These are phyloP conservation scores for Hafferia zeledoni DNA, from an alignment of 2,797 vertebrate genomes.

Conservation along the genomic window DNA sequence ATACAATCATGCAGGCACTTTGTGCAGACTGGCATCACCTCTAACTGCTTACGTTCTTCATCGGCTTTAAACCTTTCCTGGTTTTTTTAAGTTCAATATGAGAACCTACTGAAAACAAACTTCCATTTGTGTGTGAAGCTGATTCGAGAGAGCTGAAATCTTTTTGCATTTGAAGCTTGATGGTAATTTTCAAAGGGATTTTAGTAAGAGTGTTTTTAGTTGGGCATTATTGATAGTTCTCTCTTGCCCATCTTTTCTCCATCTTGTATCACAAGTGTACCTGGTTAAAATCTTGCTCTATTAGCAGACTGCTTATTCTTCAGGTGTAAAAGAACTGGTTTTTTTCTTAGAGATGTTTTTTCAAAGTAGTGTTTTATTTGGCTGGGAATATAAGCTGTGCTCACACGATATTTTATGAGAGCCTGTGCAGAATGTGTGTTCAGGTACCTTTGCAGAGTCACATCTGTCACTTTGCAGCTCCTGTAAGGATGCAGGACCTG, in stretches of 20 bases:
- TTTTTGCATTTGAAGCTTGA: background rate
- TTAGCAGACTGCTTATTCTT: background rate
- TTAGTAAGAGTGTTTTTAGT: background rate
- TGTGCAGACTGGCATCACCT: background rate
- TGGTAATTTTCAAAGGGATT: background rate
- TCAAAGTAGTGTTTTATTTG: background rate
- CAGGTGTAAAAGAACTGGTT: fast-evolving
- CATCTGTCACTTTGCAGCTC: background rate
- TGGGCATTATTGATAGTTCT: background rate
- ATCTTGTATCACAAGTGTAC: background rate
- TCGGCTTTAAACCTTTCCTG: background rate
- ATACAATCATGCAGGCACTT: background rate
- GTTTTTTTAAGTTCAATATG: background rate
- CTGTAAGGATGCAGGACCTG: background rate
- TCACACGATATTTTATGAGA: background rate
- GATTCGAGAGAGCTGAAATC: background rate
- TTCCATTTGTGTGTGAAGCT: background rate
- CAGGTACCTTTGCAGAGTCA: background rate
- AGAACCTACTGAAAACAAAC: background rate
- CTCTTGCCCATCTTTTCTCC: background rate
- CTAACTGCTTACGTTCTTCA: background rate
- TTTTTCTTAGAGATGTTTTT: background rate
- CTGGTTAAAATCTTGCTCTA: background rate
- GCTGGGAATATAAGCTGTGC: background rate
- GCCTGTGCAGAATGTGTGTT: background rate